These are phyloP conservation scores for Chaenodraco wilsoni DNA, from an alignment of 2,797 vertebrate species.

Conservation along the genomic window DNA sequence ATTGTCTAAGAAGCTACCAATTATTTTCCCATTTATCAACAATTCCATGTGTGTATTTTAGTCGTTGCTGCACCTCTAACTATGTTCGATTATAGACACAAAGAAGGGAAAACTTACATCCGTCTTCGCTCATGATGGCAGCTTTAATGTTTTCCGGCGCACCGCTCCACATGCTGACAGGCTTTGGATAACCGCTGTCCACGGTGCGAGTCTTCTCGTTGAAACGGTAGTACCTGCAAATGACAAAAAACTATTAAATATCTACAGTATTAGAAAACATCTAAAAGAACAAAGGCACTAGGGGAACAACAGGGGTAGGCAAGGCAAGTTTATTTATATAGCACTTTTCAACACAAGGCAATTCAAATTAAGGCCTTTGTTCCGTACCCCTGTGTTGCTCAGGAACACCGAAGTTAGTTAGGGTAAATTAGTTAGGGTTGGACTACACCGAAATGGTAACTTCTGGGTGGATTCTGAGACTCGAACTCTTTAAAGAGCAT, in stretches of 20 bases:
- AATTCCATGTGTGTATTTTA: background rate
- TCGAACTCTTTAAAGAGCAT: background rate
- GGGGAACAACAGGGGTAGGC: too few relatives aligned
- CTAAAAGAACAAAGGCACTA: background rate
- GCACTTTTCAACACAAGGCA: too few relatives aligned
- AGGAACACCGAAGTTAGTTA: too few relatives aligned
- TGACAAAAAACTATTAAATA: background rate
- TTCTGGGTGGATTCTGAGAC: too few relatives aligned
- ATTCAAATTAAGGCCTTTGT: too few relatives aligned
- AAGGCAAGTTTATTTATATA: too few relatives aligned
- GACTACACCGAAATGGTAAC: too few relatives aligned
- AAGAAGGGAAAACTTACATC: slow-evolving; percentile 81
- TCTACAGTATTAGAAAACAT: background rate
- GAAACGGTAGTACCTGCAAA: slow-evolving; percentile 90
- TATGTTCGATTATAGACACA: background rate
- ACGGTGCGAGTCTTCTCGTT: slow-evolving; percentile 87
- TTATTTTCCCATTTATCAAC: background rate
- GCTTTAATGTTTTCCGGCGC: slow-evolving; percentile 89
- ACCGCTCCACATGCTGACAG: slow-evolving; percentile 90
- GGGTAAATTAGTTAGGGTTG: too few relatives aligned
- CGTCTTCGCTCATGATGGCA: slow-evolving; percentile 90
- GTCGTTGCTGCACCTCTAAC: background rate
- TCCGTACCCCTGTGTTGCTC: too few relatives aligned
- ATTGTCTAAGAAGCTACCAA: background rate
- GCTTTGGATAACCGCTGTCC: slow-evolving; percentile 89